Percentiles rank a stretch among this genome's conserved stretches.
Evolutionary conservation across 2,113 vertebrate genomes (phyloP).

Genomic region (Saccopteryx leptura): DNA sequence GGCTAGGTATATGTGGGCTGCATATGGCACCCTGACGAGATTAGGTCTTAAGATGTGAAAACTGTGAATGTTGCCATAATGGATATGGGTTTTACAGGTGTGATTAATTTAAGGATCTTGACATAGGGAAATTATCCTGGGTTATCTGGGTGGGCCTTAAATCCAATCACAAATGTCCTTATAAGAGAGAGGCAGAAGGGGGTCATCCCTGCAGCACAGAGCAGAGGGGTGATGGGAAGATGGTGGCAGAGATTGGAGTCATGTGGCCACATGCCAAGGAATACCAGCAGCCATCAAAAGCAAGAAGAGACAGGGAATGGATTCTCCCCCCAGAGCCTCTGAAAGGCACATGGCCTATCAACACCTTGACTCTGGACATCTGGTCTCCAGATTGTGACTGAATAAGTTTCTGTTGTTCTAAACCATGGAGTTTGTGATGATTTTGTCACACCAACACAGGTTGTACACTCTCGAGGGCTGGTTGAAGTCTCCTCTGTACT

Average conservation of each 20-base stretch:
- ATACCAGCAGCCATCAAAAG: too few species aligned
- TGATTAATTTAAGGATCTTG: not conserved
- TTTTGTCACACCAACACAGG: not conserved
- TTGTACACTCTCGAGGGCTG: not conserved
- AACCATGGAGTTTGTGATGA: not conserved
- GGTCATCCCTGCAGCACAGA: not conserved
- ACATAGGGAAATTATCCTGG: not conserved
- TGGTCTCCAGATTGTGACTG: not conserved
- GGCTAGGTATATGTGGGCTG: not conserved
- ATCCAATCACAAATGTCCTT: not conserved
- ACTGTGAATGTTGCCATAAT: not conserved
- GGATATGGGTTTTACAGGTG: not conserved
- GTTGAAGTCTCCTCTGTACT: accelerated
- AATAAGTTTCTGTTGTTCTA: not conserved
- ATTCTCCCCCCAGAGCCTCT: not conserved
- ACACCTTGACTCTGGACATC: not conserved
- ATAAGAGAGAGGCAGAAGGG: not conserved
- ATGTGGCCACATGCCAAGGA: not conserved
- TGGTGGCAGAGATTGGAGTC: not conserved
- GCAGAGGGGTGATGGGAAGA: not conserved
- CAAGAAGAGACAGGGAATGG: not conserved
- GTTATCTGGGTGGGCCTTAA: not conserved
- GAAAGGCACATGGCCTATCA: not conserved
- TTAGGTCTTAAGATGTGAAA: not conserved
- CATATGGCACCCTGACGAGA: not conserved